Conservation (phyloP, 2,888 invertebrate genomes). For the Quadroppia sp. region DNA sequence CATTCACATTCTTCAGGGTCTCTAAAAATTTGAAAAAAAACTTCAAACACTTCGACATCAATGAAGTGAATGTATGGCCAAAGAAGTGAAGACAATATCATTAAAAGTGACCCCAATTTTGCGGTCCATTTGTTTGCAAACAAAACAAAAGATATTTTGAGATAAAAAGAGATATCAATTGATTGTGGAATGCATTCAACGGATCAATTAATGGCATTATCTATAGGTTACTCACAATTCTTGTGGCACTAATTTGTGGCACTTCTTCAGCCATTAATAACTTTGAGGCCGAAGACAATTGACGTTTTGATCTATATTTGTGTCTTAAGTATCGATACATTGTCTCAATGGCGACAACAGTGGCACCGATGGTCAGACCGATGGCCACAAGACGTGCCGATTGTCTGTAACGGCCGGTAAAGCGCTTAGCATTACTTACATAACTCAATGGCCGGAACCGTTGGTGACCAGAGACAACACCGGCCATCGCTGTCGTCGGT, state of each 20-base stretch:
- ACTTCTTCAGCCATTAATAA: conserved; percentile 17
- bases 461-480: neutral
- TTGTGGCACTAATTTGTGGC: conserved; percentile 14
- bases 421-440: conserved; percentile 21
- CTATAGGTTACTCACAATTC: conserved; percentile 20
- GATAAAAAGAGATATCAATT: neutral
- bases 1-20: too few relatives aligned
- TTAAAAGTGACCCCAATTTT: conserved; percentile 6
- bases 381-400: conserved; percentile 8
- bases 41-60: too few relatives aligned
- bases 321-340: neutral
- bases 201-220: neutral
- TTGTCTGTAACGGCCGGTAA: neutral
- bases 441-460: conserved; percentile 3
- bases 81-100: neutral
- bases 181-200: neutral
- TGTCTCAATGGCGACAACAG: neutral
- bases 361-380: conserved; percentile 8
- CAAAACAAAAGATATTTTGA: neutral
- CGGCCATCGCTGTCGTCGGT: neutral
- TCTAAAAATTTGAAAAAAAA: too few relatives aligned
- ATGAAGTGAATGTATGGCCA: neutral
- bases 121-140: conserved; percentile 4
- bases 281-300: neutral
- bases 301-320: neutral